phyloP scores from a whole-genome alignment of 2,888 invertebrate species.

The Opisthograptis luteolata region DNA sequence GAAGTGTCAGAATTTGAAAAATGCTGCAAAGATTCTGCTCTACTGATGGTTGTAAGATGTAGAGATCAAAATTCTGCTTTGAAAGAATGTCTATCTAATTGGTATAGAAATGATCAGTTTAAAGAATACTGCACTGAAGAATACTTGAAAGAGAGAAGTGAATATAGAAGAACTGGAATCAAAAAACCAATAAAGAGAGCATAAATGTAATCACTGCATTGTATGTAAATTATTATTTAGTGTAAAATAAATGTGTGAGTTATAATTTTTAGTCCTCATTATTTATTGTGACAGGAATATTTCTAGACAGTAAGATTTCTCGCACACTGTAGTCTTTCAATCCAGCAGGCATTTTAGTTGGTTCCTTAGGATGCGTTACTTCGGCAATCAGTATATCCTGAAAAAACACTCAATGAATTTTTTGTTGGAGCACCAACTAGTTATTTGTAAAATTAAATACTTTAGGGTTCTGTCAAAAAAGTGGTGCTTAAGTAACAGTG shows the following conservation, averaged over 20 bases:
- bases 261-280: conserved; percentile 67
- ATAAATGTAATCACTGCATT: conserved; percentile 44
- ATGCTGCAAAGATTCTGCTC: conserved; percentile 88
- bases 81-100: conserved; percentile 88
- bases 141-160: conserved; percentile 91
- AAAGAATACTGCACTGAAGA: conserved; percentile 89
- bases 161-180: conserved; percentile 92
- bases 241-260: conserved; percentile 52
- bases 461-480: too few species aligned
- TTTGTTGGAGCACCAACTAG: not conserved
- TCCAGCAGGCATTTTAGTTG: conserved; percentile 70
- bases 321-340: conserved; percentile 84
- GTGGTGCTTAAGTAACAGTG: too few species aligned
- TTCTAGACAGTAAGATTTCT: conserved; percentile 87
- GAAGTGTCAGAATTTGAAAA: conserved; percentile 89
- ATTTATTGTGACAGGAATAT: conserved; percentile 71
- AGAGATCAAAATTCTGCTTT: conserved; percentile 88
- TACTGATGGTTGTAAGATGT: conserved; percentile 90
- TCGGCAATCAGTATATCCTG: conserved; percentile 89
- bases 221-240: conserved; percentile 39
- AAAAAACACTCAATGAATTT: conserved; percentile 38
- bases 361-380: conserved; percentile 68
- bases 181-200: conserved; percentile 82
- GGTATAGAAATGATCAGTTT: conserved; percentile 92
- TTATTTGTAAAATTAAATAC: too few species aligned